A percentile compares a stretch with the other conserved stretches of the same genome.
These are phyloP conservation scores for Campoplex nolae DNA, from an alignment of 2,888 invertebrate species.

Conservation along the genomic window DNA sequence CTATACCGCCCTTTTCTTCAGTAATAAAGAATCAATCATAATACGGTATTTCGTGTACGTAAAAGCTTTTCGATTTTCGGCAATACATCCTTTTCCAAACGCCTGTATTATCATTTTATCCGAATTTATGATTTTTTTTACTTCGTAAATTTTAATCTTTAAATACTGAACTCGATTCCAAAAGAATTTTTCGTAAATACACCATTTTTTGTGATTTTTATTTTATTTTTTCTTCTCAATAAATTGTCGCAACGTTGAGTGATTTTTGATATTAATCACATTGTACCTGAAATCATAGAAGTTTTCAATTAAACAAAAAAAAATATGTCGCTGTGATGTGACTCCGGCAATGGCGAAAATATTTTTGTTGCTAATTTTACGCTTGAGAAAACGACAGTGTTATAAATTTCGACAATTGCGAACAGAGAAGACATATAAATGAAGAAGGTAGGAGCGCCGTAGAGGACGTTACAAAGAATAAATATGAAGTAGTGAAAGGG, in stretches of 20 bases:
- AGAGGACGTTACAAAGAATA: not conserved
- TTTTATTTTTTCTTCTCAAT: not conserved
- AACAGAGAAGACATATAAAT: not conserved
- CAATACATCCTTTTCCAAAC: not conserved
- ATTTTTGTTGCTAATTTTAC: too few relatives aligned
- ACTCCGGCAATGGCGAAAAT: too few relatives aligned
- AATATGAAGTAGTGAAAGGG: constrained; percentile 7
- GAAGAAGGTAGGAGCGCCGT: not conserved
- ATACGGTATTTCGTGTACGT: constrained; percentile 61
- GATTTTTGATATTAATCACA: not conserved
- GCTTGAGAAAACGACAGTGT: not conserved
- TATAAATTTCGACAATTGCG: not conserved
- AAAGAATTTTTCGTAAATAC: not conserved
- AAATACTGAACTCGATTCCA: not conserved
- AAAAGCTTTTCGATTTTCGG: constrained; percentile 24
- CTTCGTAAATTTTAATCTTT: too few relatives aligned
- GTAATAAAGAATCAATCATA: constrained; percentile 73
- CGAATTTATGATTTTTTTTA: not conserved
- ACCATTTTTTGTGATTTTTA: not conserved
- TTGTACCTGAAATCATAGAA: not conserved
- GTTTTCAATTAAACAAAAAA: not conserved
- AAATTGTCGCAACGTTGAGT: not conserved
- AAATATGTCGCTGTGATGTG: not conserved
- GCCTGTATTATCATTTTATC: too few relatives aligned
- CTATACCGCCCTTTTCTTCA: constrained; percentile 52